phyloP scores from a whole-genome alignment of 2,888 invertebrate genomes.

The Drosophila diplacantha region DNA sequence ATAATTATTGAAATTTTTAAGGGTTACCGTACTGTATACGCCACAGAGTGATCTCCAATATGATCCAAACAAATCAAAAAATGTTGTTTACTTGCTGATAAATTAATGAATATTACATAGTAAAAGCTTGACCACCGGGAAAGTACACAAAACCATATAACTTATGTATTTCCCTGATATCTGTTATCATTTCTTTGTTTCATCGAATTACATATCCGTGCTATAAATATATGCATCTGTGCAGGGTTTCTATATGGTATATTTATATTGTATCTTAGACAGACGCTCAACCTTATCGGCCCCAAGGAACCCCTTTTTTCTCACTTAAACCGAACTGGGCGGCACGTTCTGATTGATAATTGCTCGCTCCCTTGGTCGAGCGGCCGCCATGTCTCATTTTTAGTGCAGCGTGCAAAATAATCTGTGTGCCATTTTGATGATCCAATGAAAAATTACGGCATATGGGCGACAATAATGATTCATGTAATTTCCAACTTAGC shows the following conservation, averaged over 20 bases:
- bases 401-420: conserved; percentile 56
- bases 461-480: conserved; percentile 18
- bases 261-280: conserved; percentile 5
- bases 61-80: conserved; percentile 3
- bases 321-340: neutral
- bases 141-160: neutral
- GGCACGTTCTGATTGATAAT: conserved; percentile 35
- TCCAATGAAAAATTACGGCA: conserved; percentile 17
- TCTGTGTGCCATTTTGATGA: conserved; percentile 42
- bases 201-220: neutral
- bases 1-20: conserved; percentile 21
- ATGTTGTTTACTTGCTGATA: conserved; percentile 5
- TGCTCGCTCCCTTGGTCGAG: conserved; percentile 1
- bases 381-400: conserved; percentile 15
- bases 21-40: conserved; percentile 14
- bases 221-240: neutral
- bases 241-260: neutral
- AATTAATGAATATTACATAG: neutral
- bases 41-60: neutral
- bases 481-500: conserved; percentile 4
- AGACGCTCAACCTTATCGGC: conserved; percentile 9
- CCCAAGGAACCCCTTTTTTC: conserved; percentile 7
- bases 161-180: neutral
- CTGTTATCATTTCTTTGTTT: conserved; percentile 8
- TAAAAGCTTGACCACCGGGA: neutral